A percentile compares a stretch with the other conserved stretches of the same genome.
Evolutionary conservation across 92 coral and sea anemone species (phyloP).

Genomic region (Bergia puertoricense): DNA sequence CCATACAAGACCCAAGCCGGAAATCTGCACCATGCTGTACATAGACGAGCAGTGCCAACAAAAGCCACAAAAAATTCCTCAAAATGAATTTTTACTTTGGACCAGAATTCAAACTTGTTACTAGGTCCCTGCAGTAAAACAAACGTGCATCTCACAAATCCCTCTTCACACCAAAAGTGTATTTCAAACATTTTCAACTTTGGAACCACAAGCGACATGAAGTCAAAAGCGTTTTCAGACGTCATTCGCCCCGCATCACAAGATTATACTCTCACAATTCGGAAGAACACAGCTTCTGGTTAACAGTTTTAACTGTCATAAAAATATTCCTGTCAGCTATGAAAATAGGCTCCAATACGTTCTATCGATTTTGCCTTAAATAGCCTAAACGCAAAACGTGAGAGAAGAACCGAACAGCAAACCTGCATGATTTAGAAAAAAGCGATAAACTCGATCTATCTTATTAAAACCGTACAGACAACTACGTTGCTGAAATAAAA

Average conservation of each 20-base stretch:
- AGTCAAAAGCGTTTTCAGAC: background rate
- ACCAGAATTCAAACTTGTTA: background rate
- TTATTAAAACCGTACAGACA: no score
- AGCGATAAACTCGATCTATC: background rate
- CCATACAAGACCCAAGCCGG: background rate
- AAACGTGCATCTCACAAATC: background rate
- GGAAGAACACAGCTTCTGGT: background rate
- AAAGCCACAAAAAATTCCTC: conserved; percentile 1
- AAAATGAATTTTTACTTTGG: background rate
- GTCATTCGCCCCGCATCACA: conserved; percentile 5
- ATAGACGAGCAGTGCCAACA: conserved; percentile 16
- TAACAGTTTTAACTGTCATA: background rate
- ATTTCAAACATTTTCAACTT: background rate
- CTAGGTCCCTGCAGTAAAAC: no score
- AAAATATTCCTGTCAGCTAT: background rate
- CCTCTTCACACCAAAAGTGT: background rate
- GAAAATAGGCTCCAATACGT: background rate
- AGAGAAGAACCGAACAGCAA: background rate
- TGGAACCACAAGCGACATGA: background rate
- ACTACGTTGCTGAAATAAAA: no score
- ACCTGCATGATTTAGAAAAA: background rate
- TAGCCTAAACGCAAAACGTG: background rate
- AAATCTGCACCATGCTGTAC: background rate
- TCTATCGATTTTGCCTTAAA: background rate
- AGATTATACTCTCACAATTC: background rate